Evolutionary conservation across 2,113 vertebrate genomes (phyloP), one percentile per base, ranked within the genome.

Genomic region (Odobenus rosmarus): DNA sequence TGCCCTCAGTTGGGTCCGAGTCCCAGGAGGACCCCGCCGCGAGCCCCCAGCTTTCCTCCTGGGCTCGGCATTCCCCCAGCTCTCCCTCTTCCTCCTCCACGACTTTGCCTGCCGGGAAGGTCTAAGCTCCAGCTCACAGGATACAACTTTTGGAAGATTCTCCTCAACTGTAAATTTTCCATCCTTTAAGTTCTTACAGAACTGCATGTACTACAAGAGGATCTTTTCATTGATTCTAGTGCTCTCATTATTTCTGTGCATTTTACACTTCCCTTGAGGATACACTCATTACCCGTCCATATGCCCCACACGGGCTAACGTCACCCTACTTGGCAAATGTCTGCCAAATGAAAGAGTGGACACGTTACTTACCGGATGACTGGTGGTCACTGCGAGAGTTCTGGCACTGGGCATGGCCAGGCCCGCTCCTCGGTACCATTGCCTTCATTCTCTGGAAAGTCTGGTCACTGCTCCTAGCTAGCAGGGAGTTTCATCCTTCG

Each of bases 171-270:
- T 18, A 42, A 82, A 9, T 80, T 33, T 28, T 10, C 28, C 77
- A n/a, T 28, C 12, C 55, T 76, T 76, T n/a, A 82, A 11, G 49
- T 49, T 33, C 64, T 82, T n/a, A 57, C 9, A 31, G 7, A 89
- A 39, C 16, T 5, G 0, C 5, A 0, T 0, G 0, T 16, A 3
- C 23, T 3, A 6, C 10, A 7, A 24, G 9, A 1, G 18, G 18
- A 7, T 24, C 46, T 36, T 19, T 26, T 36, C 13, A 1, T 6
- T 0, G 8, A 4, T 14, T 31, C 69, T 8, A 15, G 53, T 1
- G 2, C 2, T 21, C 26, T 4, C 1, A 53, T 13, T 23, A 23
- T 46, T 10, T n/a, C 36, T 19, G 31, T 9, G 5, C 61, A 5
- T 14, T 18, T 13, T 14, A 14, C 14, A 16, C 49, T 69, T 18